These are phyloP conservation scores for Pipistrellus pipistrellus DNA, from an alignment of 2,797 vertebrate genomes.

Conservation along the genomic window DNA sequence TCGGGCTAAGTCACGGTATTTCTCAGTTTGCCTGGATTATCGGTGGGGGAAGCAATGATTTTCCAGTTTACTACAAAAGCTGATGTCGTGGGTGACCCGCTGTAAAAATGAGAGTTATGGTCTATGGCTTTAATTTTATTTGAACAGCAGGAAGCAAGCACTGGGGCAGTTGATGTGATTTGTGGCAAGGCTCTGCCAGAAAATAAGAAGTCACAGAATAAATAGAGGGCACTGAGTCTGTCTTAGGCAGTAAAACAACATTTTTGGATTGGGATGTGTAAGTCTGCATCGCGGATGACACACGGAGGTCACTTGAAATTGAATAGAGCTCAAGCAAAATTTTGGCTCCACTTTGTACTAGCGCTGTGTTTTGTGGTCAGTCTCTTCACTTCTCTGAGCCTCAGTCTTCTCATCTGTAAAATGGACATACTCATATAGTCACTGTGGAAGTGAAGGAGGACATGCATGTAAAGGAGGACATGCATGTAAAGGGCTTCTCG, in stretches of 20 bases:
- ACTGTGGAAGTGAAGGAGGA: not conserved
- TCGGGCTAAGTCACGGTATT: slow-evolving; percentile 24
- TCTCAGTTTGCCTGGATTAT: slow-evolving; percentile 75
- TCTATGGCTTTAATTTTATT: slow-evolving; percentile 26
- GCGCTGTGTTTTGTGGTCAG: not conserved
- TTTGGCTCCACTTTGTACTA: not conserved
- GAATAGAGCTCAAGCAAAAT: not conserved
- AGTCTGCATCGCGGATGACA: not conserved
- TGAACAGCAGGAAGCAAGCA: not conserved
- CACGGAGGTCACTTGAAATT: not conserved
- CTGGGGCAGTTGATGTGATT: slow-evolving; percentile 14
- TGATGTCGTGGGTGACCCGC: not conserved
- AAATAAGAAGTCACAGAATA: slow-evolving; percentile 6
- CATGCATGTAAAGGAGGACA: too few species aligned
- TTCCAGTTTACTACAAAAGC: slow-evolving; percentile 64
- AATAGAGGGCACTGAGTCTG: not conserved
- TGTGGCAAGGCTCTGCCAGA: not conserved
- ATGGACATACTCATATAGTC: not conserved
- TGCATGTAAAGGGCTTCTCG: not conserved
- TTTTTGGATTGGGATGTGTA: not conserved
- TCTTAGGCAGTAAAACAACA: not conserved
- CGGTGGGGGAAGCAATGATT: slow-evolving; percentile 59
- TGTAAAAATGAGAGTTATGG: not conserved
- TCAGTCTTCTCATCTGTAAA: not conserved
- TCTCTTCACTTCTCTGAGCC: not conserved